Base-by-base conservation (phyloP, 2,888 invertebrate genomes). In the Tenthredo distinguenda region DNA sequence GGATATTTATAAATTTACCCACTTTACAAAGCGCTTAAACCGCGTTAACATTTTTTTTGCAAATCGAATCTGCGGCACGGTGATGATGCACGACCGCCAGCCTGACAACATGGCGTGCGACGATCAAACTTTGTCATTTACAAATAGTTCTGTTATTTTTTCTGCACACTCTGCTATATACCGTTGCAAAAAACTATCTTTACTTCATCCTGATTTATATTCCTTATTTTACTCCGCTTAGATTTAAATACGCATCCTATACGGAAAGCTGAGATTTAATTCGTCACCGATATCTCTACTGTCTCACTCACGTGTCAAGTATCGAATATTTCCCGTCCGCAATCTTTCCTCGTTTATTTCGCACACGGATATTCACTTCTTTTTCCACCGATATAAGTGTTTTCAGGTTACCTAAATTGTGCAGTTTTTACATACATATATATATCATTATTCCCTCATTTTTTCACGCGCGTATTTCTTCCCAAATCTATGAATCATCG, bases 41-140 rank as follows among this genome's bases (percentile, higher is more conserved):
- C 31, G 21, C 12, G 21, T 65, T 31, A 12, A 9, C 10, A 65
- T 65, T 65, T 65, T 65, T 82, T 82, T 82, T 71, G 68, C 83
- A 71, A 83, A 31, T 71, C 34, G 47, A 71, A 83, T 68, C 68
- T 47, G 83, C 68, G 68, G 62, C 58, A 62, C 72, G 62, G 62
- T 34, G 43, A 68, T 65, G 83, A 87, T 89, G 89, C 91, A 90
- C 88, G 90, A 89, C 88, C 90, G 89, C 88, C 89, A 91, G 90
- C 90, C 92, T 95, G 95, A 95, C 95, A 95, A 95, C 95, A 95
- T 95, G 95, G 95, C 95, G 95, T 94, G 93, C 90, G 89, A 74
- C 40, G 26, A 89, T 90, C 90, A 87, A 87, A 87, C 87, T 91
- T 91, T 92, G 83, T 65, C 68, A 83, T 71, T 12, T 81, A 40